A percentile compares a stretch with the other conserved stretches of the same genome.
Conservation (phyloP, 2,797 vertebrate genomes). For the Thalassophryne amazonica region DNA sequence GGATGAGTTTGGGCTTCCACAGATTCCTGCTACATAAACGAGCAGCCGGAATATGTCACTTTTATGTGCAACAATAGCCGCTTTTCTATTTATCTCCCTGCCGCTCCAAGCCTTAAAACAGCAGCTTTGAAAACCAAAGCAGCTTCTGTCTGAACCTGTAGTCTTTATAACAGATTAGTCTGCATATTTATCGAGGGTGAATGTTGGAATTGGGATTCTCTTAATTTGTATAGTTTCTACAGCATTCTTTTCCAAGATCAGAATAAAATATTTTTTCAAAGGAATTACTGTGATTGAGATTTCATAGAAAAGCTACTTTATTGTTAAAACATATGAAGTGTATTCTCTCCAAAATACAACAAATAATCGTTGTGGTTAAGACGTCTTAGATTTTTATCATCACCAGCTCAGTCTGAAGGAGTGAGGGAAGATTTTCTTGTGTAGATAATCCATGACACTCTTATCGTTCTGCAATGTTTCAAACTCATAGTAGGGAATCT, state of each 20-base stretch:
- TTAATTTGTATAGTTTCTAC: constrained; percentile 74
- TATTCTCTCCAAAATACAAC: constrained; percentile 14
- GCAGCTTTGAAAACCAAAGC: constrained; percentile 33
- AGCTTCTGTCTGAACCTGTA: no score
- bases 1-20: constrained; percentile 96
- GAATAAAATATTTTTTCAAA: constrained; percentile 81
- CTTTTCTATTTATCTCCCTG: constrained; percentile 71
- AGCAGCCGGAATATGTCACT: constrained; percentile 22
- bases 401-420: constrained; percentile 76
- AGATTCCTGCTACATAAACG: constrained; percentile 92
- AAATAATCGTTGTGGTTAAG: not conserved
- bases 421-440: constrained; percentile 87
- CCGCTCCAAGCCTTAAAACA: constrained; percentile 54
- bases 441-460: constrained; percentile 85
- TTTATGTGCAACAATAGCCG: constrained; percentile 71
- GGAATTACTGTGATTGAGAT: constrained; percentile 8
- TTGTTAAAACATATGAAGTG: constrained; percentile 18
- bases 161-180: no score
- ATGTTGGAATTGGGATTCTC: constrained; percentile 60
- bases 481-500: constrained; percentile 90
- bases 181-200: constrained; percentile 48
- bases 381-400: constrained; percentile 9
- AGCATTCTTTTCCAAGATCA: constrained; percentile 43
- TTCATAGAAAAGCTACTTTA: constrained; percentile 44
- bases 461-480: constrained; percentile 66